phyloP scores from a whole-genome alignment of 2,113 vertebrate genomes.

The Channa maculata region DNA sequence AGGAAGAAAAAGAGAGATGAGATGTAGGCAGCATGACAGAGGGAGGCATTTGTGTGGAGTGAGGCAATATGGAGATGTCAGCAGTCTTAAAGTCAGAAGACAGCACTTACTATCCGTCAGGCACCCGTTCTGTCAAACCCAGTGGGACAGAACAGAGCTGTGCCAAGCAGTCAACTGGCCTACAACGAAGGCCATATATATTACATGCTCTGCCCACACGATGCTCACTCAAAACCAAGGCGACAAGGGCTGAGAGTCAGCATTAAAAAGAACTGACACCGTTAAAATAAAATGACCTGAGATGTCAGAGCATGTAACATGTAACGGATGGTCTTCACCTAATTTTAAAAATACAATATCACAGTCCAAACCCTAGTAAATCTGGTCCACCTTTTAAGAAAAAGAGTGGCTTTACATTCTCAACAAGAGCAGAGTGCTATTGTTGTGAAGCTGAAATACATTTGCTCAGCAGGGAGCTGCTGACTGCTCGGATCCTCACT shows the following conservation, averaged over 20 bases:
- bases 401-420: conserved; percentile 26
- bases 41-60: not conserved
- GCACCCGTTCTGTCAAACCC: conserved; percentile 56
- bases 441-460: conserved; percentile 39
- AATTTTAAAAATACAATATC: not conserved
- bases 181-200: conserved; percentile 58
- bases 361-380: not conserved
- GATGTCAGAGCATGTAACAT: conserved; percentile 6
- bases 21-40: conserved; percentile 16
- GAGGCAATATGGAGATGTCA: conserved; percentile 71
- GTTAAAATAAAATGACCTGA: conserved; percentile 13
- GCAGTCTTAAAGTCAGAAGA: conserved; percentile 76
- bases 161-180: conserved; percentile 50
- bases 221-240: conserved; percentile 41
- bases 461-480: conserved; percentile 50
- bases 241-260: conserved; percentile 36
- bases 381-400: conserved; percentile 4
- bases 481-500: conserved; percentile 45
- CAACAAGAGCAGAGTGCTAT: conserved; percentile 66
- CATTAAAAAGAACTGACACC: conserved; percentile 32
- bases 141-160: conserved; percentile 53
- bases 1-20: conserved; percentile 1
- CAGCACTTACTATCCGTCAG: conserved; percentile 70
- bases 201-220: conserved; percentile 65
- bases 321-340: not conserved